Conservation (phyloP, 2,797 vertebrate species). For the Lithobates sylvaticus region DNA sequence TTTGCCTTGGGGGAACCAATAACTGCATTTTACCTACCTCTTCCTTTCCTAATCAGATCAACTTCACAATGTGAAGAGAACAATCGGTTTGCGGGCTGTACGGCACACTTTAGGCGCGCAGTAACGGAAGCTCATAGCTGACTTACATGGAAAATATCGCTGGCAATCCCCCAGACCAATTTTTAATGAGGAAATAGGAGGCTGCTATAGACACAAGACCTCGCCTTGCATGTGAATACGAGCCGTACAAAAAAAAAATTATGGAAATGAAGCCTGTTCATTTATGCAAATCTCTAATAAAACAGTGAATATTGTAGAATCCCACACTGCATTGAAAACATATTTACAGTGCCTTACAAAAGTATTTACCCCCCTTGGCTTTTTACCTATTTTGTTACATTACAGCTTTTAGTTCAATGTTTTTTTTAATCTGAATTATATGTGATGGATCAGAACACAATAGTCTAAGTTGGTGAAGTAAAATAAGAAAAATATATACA, state of each 20-base stretch:
- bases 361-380: too few relatives aligned
- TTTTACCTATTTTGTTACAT: too few relatives aligned
- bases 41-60: conserved; percentile 39
- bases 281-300: neutral
- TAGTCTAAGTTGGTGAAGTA: too few relatives aligned
- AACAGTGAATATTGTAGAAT: neutral
- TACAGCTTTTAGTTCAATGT: too few relatives aligned
- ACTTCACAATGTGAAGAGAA: conserved; percentile 26
- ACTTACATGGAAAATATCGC: conserved; percentile 20
- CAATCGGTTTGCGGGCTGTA: conserved; percentile 19
- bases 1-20: conserved; percentile 35
- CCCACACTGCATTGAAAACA: conserved; percentile 6
- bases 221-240: neutral
- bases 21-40: conserved; percentile 39
- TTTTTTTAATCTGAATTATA: too few relatives aligned
- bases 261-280: neutral
- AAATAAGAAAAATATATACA: too few relatives aligned
- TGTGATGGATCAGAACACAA: too few relatives aligned
- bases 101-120: conserved; percentile 24
- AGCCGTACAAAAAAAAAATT: neutral
- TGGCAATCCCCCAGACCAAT: conserved; percentile 21
- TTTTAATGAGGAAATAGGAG: conserved; percentile 20
- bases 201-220: neutral
- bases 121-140: conserved; percentile 27
- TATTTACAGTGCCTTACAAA: neutral